These are phyloP conservation scores for Sympetrum striolatum DNA, from an alignment of 2,888 invertebrate genomes.

Conservation along the genomic window DNA sequence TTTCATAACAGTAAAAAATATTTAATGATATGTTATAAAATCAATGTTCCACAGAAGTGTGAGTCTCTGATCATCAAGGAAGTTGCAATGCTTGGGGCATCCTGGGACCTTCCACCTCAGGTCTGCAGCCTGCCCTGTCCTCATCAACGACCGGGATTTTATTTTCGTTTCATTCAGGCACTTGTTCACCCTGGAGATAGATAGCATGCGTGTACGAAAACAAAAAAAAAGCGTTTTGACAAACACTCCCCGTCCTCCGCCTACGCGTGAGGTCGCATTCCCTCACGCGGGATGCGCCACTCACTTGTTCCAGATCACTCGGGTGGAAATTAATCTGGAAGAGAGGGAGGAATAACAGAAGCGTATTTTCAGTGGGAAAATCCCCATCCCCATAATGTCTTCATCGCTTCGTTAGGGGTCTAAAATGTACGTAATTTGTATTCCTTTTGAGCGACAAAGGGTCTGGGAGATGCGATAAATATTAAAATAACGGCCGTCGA, in stretches of 20 bases:
- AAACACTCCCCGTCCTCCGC: background rate
- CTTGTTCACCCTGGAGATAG: background rate
- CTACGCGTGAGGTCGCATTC: background rate
- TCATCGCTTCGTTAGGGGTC: background rate
- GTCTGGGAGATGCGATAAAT: background rate
- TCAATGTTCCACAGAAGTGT: too few relatives aligned
- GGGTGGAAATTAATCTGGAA: constrained; percentile 19
- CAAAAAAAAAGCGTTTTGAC: background rate
- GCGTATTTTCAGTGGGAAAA: background rate
- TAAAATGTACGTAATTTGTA: background rate
- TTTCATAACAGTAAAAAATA: too few relatives aligned
- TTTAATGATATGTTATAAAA: too few relatives aligned
- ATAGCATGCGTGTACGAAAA: background rate
- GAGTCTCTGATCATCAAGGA: too few relatives aligned
- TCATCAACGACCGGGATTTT: background rate
- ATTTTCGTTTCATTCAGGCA: background rate
- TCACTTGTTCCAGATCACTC: constrained; percentile 26
- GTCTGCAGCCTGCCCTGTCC: too few relatives aligned
- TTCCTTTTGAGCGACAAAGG: background rate
- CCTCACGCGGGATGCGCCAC: background rate
- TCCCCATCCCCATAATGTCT: background rate
- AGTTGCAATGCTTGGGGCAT: too few relatives aligned
- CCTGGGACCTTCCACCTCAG: too few relatives aligned
- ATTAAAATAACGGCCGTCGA: background rate
- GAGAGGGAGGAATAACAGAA: background rate